Conservation (phyloP, 2,888 invertebrate species). For the Melanotus villosus region DNA sequence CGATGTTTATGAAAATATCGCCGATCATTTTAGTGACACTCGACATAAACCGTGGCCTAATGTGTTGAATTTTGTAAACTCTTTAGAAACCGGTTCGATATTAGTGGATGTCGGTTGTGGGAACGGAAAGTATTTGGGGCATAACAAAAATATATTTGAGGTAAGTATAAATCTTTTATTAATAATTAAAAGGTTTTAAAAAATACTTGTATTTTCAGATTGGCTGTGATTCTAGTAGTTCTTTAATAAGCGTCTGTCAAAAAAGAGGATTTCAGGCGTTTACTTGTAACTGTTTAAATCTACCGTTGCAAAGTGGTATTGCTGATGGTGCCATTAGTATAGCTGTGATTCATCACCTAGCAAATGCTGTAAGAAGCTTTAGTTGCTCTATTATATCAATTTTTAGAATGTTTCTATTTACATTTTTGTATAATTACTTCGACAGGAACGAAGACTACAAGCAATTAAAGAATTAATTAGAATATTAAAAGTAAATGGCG, state of each 20-base stretch:
- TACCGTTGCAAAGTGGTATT: constrained; percentile 78
- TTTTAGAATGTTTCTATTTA: no score
- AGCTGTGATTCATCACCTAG: constrained; percentile 97
- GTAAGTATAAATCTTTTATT: constrained; percentile 65
- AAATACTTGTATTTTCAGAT: constrained; percentile 70
- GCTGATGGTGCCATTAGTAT: constrained; percentile 93
- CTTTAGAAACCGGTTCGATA: constrained; percentile 77
- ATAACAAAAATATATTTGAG: constrained; percentile 73
- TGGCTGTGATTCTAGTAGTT: constrained; percentile 85
- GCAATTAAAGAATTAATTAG: constrained; percentile 85
- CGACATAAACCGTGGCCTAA: constrained; percentile 96
- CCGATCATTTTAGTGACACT: constrained; percentile 94
- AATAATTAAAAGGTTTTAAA: background rate
- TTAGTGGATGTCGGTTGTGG: constrained; percentile 97
- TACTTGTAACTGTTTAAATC: constrained; percentile 81
- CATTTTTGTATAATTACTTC: no score
- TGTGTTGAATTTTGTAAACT: constrained; percentile 84
- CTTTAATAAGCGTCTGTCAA: constrained; percentile 77
- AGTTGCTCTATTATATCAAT: background rate
- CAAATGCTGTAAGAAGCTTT: constrained; percentile 74
- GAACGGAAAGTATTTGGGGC: constrained; percentile 95
- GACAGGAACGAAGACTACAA: constrained; percentile 80
- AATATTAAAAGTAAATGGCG: constrained; percentile 80
- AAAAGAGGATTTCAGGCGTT: constrained; percentile 77
- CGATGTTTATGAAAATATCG: constrained; percentile 94